These are phyloP conservation scores for Nothura maculosa DNA, from an alignment of 2,797 vertebrate species.

Conservation along the genomic window DNA sequence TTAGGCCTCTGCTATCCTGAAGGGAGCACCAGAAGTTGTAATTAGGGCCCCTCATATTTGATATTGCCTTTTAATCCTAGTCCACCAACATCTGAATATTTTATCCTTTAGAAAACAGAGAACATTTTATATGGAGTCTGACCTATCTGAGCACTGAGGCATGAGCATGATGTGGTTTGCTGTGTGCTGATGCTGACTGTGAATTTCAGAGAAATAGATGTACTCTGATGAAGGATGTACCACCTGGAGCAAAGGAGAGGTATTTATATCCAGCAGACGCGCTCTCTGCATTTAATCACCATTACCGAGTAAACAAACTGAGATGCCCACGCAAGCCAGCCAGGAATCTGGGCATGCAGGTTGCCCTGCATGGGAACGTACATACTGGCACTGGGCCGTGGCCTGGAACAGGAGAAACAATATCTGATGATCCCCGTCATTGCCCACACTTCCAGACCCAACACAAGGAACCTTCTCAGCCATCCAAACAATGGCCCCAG, in stretches of 20 bases:
- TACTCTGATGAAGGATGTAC: not conserved
- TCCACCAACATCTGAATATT: not conserved
- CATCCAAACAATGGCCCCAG: not conserved
- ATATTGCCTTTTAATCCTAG: not conserved
- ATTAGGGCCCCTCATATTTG: not conserved
- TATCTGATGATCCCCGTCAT: conserved; percentile 17
- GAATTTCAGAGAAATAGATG: not conserved
- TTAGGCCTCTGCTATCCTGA: not conserved
- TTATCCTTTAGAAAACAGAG: not conserved
- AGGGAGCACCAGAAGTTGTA: not conserved
- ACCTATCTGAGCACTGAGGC: not conserved
- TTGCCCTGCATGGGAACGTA: not conserved
- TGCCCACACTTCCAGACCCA: not conserved
- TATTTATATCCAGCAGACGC: not conserved
- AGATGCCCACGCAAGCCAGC: not conserved
- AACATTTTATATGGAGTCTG: not conserved
- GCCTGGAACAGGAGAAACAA: not conserved
- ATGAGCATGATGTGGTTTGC: not conserved
- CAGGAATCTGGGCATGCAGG: not conserved
- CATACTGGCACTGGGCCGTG: not conserved
- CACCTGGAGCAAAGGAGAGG: not conserved
- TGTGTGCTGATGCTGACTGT: not conserved
- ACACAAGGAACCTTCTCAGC: not conserved
- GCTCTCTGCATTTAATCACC: not conserved
- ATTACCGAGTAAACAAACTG: not conserved